Conservation (phyloP, 2,888 invertebrate genomes). For the Hydrotaea cyrtoneurina region DNA sequence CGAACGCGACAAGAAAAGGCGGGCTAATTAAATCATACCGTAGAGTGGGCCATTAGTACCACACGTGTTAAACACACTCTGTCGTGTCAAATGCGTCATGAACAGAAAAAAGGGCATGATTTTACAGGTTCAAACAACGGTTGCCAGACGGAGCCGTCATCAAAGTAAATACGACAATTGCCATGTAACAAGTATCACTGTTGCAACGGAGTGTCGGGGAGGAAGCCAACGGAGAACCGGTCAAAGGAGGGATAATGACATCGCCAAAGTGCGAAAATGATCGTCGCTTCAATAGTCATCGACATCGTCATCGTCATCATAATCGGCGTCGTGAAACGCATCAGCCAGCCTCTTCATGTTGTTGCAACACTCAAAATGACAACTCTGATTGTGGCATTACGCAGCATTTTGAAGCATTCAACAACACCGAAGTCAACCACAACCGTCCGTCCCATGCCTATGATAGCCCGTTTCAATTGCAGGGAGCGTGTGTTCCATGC, state of each 20-base stretch:
- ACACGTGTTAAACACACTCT: constrained; percentile 63
- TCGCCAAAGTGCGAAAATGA: constrained; percentile 60
- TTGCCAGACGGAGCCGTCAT: neutral
- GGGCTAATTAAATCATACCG: neutral
- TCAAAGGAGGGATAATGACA: constrained; percentile 47
- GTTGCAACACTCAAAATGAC: constrained; percentile 64
- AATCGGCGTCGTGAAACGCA: constrained; percentile 53
- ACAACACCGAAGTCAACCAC: constrained; percentile 23
- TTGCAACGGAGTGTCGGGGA: constrained; percentile 2
- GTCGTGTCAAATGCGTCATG: constrained; percentile 31
- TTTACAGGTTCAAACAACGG: constrained; percentile 10
- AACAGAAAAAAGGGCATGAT: constrained; percentile 11
- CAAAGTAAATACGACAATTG: constrained; percentile 12
- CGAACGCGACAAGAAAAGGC: neutral
- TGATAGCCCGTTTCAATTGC: constrained; percentile 57
- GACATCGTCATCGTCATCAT: neutral
- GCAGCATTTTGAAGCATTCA: constrained; percentile 61
- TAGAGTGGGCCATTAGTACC: constrained; percentile 41
- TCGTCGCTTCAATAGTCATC: constrained; percentile 41
- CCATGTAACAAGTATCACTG: constrained; percentile 39
- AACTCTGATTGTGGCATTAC: constrained; percentile 69
- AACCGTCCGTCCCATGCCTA: constrained; percentile 53
- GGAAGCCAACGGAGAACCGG: constrained; percentile 17
- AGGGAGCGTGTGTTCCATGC: constrained; percentile 40
- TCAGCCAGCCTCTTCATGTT: constrained; percentile 55